Base-by-base conservation (phyloP, 2,797 vertebrate species). In the Megalops cyprinoides region DNA sequence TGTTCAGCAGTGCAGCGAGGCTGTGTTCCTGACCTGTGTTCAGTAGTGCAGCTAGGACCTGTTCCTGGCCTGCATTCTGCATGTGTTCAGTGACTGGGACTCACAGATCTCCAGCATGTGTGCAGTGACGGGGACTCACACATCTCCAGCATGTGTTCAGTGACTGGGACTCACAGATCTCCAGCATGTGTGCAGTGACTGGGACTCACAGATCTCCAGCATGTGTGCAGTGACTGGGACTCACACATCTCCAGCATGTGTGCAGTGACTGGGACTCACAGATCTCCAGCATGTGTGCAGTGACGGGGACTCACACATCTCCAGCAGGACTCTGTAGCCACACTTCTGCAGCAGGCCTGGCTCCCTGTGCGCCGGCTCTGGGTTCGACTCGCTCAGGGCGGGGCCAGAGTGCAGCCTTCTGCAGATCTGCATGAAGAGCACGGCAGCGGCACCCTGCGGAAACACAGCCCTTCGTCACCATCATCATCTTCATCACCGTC, bases 381-480 rank as follows among this genome's bases (percentile, higher is more conserved):
- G 84, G 84, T 39, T 89, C 39, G 78, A 78, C 15, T 94, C 93
- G 8, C 86, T 60, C 60, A 89, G 82, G 28, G 91, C 86, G 1
- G 93, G 92, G 1, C 88, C 91, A 42, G 94, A 95, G 84, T 96
- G 96, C 85, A 96, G 87, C 87, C 92, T 95, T 84, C 91, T 93
- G 79, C 94, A 96, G 87, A 97, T 71, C 85, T 97, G 96, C 91
- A 97, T 88, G 86, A 96, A 94, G 84, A 98, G 88, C 84, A 94
- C 90, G 0, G 95, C 92, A 58, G 95, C 92, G 1, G 94, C 91
- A 14, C 96, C 95, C 97, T 98, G 86, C 39, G 79, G 82, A 85
- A 14, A 78, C 31, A 51, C 0, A 3, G 4, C 28, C 65, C 20
- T 42, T 23, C 20, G 51, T 56, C 15, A 20, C 23, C 65, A 44